Evolutionary conservation across 30 jellyfish, hydroid and myxozoan species (phyloP).

Genomic region (Pseudorhiza aurosa): DNA sequence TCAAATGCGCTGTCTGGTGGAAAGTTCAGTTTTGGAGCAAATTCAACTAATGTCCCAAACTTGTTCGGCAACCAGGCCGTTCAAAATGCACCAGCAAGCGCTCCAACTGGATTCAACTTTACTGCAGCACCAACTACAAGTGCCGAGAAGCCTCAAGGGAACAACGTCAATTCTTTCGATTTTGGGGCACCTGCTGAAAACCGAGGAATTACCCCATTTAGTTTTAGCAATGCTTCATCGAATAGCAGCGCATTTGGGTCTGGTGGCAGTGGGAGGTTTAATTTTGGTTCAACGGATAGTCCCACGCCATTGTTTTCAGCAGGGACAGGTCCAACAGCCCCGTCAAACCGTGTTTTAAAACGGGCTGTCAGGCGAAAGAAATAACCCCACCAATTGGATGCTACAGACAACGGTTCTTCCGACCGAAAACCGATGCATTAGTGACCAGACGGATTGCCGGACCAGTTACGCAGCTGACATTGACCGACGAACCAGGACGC

Average conservation of each 20-base stretch:
- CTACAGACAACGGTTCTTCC: neutral
- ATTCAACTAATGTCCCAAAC: neutral
- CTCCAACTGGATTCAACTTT: constrained; percentile 17
- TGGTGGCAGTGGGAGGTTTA: constrained; percentile 31
- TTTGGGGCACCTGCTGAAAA: constrained; percentile 8
- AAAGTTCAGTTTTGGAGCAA: constrained; percentile 4
- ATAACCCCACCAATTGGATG: neutral
- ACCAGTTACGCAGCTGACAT: neutral
- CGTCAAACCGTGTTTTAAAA: constrained; percentile 29
- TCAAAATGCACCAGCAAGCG: neutral
- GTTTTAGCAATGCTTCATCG: neutral
- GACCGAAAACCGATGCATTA: neutral
- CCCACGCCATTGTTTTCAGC: constrained; percentile 28
- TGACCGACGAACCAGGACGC: neutral
- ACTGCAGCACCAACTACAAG: constrained; percentile 11
- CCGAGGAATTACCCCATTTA: constrained; percentile 10
- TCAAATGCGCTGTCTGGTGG: neutral
- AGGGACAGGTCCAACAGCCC: constrained; percentile 35
- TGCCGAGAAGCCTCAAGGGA: neutral
- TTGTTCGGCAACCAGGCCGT: constrained; percentile 19
- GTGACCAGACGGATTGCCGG: constrained; percentile 9
- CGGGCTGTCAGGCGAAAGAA: constrained; percentile 58
- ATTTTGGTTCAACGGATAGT: constrained; percentile 19
- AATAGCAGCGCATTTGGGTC: neutral
- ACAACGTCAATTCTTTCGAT: constrained; percentile 36